Percentiles rank a stretch among this genome's conserved stretches.
Conservation (phyloP, 2,113 vertebrate genomes). For the Dicrurus megarhynchus region DNA sequence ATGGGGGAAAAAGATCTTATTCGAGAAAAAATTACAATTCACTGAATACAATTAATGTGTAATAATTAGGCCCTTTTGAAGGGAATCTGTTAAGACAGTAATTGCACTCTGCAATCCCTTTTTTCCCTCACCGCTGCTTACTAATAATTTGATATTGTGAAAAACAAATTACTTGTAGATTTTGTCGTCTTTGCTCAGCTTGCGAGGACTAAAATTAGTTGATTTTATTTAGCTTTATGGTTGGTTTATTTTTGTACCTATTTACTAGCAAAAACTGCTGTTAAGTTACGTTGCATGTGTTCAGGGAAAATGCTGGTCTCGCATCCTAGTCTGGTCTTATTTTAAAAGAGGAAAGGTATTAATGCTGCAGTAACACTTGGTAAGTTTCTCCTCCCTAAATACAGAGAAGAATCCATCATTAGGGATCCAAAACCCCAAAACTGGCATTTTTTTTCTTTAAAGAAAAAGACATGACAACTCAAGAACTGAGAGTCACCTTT, state of each 20-base stretch:
- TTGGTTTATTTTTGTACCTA: constrained; percentile 12
- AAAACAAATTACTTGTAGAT: constrained; percentile 37
- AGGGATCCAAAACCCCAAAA: background rate
- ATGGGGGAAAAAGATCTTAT: background rate
- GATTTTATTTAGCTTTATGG: constrained; percentile 4
- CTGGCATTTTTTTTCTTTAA: background rate
- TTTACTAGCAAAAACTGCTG: constrained; percentile 18
- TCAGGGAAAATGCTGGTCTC: background rate
- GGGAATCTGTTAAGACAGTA: constrained; percentile 17
- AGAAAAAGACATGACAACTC: background rate
- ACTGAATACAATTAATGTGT: constrained; percentile 20
- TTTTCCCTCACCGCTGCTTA: background rate
- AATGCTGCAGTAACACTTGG: background rate
- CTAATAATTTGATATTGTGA: constrained; percentile 24
- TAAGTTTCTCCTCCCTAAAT: background rate
- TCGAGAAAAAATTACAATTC: background rate
- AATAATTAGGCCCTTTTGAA: constrained; percentile 47
- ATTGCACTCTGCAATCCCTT: background rate
- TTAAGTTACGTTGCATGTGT: background rate
- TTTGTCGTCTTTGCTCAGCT: constrained; percentile 3
- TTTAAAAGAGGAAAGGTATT: background rate
- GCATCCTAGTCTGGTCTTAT: background rate
- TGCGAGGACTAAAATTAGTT: constrained; percentile 28
- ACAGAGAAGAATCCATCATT: background rate
- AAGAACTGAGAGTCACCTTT: background rate